Percentiles rank a stretch among this genome's conserved stretches.
Conservation (phyloP, 2,888 invertebrate species). For the Prosapia bicincta region DNA sequence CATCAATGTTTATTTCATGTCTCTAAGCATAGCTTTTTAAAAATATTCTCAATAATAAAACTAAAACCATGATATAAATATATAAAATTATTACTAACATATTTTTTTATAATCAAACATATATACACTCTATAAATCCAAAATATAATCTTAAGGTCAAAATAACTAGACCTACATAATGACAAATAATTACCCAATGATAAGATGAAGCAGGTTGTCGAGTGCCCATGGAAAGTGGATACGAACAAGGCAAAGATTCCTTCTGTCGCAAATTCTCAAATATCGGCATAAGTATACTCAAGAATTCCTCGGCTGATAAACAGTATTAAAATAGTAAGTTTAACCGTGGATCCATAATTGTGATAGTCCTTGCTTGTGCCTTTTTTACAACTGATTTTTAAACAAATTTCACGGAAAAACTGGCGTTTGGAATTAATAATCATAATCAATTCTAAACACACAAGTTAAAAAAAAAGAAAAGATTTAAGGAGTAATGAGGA, state of each 20-base stretch:
- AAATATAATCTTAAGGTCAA: too few species aligned
- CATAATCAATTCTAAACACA: neutral
- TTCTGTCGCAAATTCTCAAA: conserved; percentile 90
- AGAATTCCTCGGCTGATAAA: conserved; percentile 82
- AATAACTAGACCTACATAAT: neutral
- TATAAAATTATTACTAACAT: too few species aligned
- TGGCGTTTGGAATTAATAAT: neutral
- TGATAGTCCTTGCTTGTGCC: neutral
- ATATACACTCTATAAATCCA: too few species aligned
- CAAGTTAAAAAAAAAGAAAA: neutral
- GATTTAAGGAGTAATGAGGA: neutral
- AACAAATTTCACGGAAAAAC: neutral
- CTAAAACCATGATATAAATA: too few species aligned
- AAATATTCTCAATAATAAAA: too few species aligned
- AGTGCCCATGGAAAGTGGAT: conserved; percentile 62
- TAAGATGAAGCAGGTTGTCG: conserved; percentile 12
- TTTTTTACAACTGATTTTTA: neutral
- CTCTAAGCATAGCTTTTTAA: too few species aligned
- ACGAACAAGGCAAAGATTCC: conserved; percentile 87
- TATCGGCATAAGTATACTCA: conserved; percentile 94
- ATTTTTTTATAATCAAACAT: too few species aligned
- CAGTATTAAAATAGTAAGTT: neutral
- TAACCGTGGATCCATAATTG: neutral
- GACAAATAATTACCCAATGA: neutral
- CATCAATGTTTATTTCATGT: too few species aligned